phyloP scores from a whole-genome alignment of 2,888 invertebrate genomes.

The Polia nebulosa region DNA sequence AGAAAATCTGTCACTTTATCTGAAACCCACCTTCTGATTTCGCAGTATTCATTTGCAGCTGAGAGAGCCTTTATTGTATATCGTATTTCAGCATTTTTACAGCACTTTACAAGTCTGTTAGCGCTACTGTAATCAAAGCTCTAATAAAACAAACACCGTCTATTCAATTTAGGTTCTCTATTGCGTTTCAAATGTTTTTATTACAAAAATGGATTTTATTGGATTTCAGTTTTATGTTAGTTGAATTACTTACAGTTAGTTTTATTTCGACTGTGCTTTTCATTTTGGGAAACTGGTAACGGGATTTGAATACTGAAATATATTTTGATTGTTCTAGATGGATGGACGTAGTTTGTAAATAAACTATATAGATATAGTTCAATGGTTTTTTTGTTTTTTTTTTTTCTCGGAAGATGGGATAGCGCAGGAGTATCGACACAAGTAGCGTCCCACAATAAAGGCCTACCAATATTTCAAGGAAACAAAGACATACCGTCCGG shows the following conservation, averaged over 20 bases:
- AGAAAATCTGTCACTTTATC: not conserved
- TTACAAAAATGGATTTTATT: conserved; percentile 20
- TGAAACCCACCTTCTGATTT: not conserved
- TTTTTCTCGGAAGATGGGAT: too few relatives aligned
- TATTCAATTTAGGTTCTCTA: conserved; percentile 11
- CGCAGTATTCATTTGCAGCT: not conserved
- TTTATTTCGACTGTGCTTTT: conserved; percentile 1
- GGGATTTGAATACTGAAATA: not conserved
- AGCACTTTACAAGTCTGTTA: conserved; percentile 7
- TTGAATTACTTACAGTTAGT: conserved; percentile 7
- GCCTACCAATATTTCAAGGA: too few relatives aligned
- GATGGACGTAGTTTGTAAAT: not conserved
- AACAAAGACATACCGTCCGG: too few relatives aligned
- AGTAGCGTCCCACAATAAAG: too few relatives aligned
- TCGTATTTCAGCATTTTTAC: conserved; percentile 5
- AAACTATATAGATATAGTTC: too few relatives aligned
- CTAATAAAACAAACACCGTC: conserved; percentile 8
- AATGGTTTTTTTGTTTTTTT: not conserved
- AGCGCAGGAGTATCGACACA: too few relatives aligned
- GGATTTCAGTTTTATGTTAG: conserved; percentile 26
- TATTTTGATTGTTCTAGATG: not conserved
- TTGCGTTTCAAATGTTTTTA: conserved; percentile 21
- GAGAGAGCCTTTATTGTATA: not conserved
- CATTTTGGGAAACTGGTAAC: not conserved
- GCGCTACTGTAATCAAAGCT: conserved; percentile 11